phyloP scores from a whole-genome alignment of 2,113 vertebrate genomes.

The Carlito syrichta region DNA sequence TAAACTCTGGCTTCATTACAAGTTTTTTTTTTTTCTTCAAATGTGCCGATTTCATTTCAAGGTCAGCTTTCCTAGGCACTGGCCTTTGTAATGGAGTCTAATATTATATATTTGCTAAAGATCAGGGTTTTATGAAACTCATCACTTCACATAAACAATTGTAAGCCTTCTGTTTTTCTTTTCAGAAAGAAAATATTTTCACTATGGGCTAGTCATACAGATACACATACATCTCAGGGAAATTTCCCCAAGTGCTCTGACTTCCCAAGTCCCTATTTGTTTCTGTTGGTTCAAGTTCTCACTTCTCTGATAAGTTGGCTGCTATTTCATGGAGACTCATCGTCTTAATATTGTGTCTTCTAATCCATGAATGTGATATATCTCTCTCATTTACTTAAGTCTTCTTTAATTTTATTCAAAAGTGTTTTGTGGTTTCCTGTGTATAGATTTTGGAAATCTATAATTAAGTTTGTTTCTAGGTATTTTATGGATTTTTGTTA shows the following conservation, averaged over 20 bases:
- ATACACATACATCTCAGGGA: neutral
- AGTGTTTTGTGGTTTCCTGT: neutral
- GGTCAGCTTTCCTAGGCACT: neutral
- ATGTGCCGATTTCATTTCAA: neutral
- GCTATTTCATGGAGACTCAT: neutral
- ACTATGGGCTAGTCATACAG: neutral
- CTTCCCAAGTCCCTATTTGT: neutral
- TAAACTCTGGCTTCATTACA: neutral
- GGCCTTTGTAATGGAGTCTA: neutral
- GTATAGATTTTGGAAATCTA: neutral
- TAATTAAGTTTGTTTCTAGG: neutral
- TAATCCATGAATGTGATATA: neutral
- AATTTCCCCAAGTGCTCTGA: neutral
- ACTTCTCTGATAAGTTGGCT: neutral
- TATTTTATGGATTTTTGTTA: neutral
- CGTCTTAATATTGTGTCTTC: neutral
- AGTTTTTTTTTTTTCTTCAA: neutral
- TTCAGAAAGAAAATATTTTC: neutral
- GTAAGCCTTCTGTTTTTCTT: neutral
- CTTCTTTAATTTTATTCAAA: neutral
- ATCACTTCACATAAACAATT: conserved; percentile 1
- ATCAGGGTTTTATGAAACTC: neutral
- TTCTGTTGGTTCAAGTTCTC: neutral
- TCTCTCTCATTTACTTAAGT: neutral
- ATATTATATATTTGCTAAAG: conserved; percentile 1